Evolutionary conservation across 2,797 vertebrate species (phyloP).

Genomic region (Hydrolagus colliei): DNA sequence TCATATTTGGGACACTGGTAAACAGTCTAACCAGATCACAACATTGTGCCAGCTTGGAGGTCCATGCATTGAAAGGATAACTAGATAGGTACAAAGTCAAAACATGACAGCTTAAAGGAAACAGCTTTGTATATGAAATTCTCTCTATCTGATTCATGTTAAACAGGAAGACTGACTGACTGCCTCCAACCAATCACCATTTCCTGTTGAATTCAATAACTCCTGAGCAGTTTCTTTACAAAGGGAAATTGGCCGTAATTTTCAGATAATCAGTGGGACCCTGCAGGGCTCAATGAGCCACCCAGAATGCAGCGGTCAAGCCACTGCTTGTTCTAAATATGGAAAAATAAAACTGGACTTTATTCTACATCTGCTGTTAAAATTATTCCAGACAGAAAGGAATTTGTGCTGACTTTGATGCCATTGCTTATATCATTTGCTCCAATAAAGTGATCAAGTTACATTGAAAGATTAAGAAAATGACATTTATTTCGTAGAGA

Average conservation of each 20-base stretch:
- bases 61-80: background rate
- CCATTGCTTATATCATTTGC: background rate
- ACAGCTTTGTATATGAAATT: constrained; percentile 8
- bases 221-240: constrained; percentile 53
- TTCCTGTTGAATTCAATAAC: constrained; percentile 60
- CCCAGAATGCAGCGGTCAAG: constrained; percentile 49
- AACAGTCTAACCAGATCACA: too few species aligned
- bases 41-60: background rate
- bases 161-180: constrained; percentile 64
- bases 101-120: constrained; percentile 28
- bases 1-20: background rate
- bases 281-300: constrained; percentile 57
- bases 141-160: constrained; percentile 27
- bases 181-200: constrained; percentile 54
- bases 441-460: background rate
- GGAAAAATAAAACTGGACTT: background rate
- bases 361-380: background rate
- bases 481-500: background rate
- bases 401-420: background rate
- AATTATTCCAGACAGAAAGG: background rate
- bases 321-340: constrained; percentile 32
- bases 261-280: constrained; percentile 52
- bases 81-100: constrained; percentile 26
- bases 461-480: background rate
- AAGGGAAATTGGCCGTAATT: constrained; percentile 52